Percentiles rank a stretch among this genome's conserved stretches.
phyloP scores from a whole-genome alignment of 2,797 vertebrate genomes.

The Cuniculus paca region DNA sequence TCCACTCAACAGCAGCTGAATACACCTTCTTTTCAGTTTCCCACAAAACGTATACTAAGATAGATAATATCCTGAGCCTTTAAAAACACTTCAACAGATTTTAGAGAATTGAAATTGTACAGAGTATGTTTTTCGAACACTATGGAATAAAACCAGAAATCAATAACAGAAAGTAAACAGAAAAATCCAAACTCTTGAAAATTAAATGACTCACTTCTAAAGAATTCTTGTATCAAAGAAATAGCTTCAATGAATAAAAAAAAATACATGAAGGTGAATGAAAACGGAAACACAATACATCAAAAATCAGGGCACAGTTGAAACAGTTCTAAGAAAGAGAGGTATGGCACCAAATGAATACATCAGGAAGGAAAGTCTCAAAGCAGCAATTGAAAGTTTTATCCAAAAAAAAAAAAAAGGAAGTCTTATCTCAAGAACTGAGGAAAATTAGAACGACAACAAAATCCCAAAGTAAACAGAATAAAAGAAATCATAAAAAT shows the following conservation, averaged over 20 bases:
- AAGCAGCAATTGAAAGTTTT: not conserved
- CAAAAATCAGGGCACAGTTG: not conserved
- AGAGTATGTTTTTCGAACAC: constrained; percentile 7
- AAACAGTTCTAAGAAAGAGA: not conserved
- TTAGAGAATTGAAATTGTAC: constrained; percentile 8
- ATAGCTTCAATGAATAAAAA: not conserved
- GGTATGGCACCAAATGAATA: not conserved
- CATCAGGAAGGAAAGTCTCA: not conserved
- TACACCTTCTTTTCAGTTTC: not conserved
- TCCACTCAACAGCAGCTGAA: not conserved
- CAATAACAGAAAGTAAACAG: not conserved
- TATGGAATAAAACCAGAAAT: constrained; percentile 44
- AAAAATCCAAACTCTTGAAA: constrained; percentile 26
- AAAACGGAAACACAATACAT: constrained; percentile 20
- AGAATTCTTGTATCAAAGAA: not conserved
- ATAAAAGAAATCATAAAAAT: not conserved
- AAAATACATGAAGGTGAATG: not conserved
- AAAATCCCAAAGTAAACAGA: constrained; percentile 17
- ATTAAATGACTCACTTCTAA: constrained; percentile 5
- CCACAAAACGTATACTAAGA: not conserved
- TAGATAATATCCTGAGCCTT: not conserved
- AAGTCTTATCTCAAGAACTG: not conserved
- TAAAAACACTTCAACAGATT: not conserved
- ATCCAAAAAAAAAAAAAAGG: too few species aligned
- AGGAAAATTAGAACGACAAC: not conserved